phyloP scores from a whole-genome alignment of 2,797 vertebrate genomes.

The Anableps anableps region DNA sequence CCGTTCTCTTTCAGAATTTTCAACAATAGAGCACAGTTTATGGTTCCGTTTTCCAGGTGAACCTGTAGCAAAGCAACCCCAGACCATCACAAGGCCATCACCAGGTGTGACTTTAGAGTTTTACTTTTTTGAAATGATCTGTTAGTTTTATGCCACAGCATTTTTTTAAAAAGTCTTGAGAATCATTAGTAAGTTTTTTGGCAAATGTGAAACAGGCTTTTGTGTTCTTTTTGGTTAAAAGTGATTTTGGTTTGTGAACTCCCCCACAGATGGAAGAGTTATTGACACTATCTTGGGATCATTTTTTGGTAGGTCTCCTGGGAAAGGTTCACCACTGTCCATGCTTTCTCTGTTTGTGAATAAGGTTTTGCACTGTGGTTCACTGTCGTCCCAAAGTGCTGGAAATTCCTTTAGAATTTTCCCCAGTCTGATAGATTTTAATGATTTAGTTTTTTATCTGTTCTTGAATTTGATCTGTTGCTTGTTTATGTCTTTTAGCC shows the following conservation, averaged over 20 bases:
- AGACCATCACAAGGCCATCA: not conserved
- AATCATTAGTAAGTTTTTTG: not conserved
- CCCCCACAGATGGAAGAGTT: not conserved
- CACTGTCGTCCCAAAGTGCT: no score
- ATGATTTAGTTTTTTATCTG: not conserved
- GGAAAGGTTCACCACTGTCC: not conserved
- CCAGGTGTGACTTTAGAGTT: not conserved
- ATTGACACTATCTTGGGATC: not conserved
- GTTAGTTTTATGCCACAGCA: not conserved
- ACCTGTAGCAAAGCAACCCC: not conserved
- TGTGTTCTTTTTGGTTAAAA: not conserved
- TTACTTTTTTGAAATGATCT: not conserved
- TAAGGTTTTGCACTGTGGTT: not conserved
- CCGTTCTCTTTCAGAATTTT: not conserved
- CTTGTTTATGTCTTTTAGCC: not conserved
- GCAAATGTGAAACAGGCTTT: not conserved
- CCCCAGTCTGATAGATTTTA: not conserved
- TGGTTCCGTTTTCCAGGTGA: not conserved
- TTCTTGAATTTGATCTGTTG: not conserved
- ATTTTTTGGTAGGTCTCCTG: not conserved
- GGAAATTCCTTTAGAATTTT: not conserved
- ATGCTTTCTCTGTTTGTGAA: not conserved
- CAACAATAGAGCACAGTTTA: not conserved
- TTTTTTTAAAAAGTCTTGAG: not conserved
- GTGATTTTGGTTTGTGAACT: not conserved